A percentile compares a stretch with the other conserved stretches of the same genome.
These are phyloP conservation scores for Picus viridis DNA, from an alignment of 2,797 vertebrate genomes.

Conservation along the genomic window DNA sequence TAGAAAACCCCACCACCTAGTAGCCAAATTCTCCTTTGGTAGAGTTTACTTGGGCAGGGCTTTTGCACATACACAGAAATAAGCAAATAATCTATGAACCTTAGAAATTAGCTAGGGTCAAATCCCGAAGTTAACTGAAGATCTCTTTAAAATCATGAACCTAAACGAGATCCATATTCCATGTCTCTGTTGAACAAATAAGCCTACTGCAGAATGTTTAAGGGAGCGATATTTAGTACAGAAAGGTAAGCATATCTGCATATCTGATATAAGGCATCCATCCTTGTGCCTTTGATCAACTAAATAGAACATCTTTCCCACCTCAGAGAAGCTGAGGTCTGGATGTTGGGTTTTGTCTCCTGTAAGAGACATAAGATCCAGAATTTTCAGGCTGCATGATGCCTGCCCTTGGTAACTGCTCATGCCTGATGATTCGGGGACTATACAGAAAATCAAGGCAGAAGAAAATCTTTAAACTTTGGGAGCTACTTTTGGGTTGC, in stretches of 20 bases:
- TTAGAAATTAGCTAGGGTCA: neutral
- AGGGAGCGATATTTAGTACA: neutral
- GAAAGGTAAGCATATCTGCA: neutral
- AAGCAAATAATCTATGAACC: neutral
- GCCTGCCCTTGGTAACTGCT: neutral
- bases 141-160: neutral
- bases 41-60: neutral
- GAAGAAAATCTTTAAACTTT: neutral
- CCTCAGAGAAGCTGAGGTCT: neutral
- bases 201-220: neutral
- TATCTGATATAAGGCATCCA: neutral
- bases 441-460: neutral
- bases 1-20: neutral
- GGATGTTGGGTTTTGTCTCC: neutral
- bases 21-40: neutral
- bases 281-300: neutral
- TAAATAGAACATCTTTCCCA: neutral
- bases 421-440: neutral
- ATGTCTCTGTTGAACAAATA: neutral
- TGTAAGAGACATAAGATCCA: neutral
- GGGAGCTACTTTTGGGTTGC: neutral
- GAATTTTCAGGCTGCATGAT: neutral
- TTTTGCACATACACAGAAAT: neutral
- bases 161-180: neutral
- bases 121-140: neutral